phyloP scores from a whole-genome alignment of 1,140 invertebrate species.

The Vanessa atalanta region DNA sequence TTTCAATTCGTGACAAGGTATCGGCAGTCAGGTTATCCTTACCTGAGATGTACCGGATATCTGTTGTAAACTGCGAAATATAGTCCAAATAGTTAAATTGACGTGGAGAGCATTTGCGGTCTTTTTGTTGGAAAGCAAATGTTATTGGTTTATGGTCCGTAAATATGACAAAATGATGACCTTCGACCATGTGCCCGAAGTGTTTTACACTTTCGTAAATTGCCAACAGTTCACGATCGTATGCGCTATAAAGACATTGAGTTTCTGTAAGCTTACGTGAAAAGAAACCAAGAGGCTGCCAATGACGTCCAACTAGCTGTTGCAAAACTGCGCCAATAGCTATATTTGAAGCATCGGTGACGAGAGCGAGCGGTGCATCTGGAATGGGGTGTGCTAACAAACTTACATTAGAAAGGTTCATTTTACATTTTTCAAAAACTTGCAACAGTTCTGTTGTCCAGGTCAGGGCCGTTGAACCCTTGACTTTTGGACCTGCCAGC shows the following conservation, averaged over 20 bases:
- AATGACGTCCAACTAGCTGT: background rate
- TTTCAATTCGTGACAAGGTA: too few species aligned
- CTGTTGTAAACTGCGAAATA: background rate
- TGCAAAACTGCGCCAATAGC: slow-evolving; percentile 16
- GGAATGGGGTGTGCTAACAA: background rate
- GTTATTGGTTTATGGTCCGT: background rate
- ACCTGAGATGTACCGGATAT: background rate
- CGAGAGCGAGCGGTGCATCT: slow-evolving; percentile 8
- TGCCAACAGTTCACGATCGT: background rate
- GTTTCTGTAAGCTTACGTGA: too few species aligned
- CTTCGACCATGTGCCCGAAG: background rate
- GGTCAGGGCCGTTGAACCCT: background rate
- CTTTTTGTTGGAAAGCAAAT: background rate
- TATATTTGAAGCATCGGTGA: slow-evolving; percentile 16
- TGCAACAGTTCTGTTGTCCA: background rate
- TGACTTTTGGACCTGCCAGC: background rate
- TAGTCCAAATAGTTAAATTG: background rate
- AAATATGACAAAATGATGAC: background rate
- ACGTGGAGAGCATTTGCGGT: background rate
- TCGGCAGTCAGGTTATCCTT: background rate
- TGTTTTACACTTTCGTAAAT: background rate
- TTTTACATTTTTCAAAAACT: slow-evolving; percentile 14
- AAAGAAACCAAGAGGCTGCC: too few species aligned
- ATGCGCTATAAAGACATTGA: background rate
- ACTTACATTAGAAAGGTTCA: background rate